A percentile compares a stretch with the other conserved stretches of the same genome.
Evolutionary conservation across 2,113 vertebrate genomes (phyloP).

Genomic region (Lycaon pictus): DNA sequence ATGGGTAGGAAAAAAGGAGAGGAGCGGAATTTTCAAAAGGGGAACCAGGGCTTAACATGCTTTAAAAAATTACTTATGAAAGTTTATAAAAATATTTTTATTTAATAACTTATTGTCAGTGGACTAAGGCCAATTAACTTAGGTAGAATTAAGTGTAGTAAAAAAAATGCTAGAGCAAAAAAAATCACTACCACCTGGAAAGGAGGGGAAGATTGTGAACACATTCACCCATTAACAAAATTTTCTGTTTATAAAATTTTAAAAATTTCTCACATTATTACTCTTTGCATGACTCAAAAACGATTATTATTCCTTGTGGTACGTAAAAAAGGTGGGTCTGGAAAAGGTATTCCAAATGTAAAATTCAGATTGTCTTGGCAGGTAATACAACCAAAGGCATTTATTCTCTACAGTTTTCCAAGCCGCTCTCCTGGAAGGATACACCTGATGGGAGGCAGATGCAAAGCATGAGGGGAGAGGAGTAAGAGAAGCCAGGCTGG

Average conservation of each 20-base stretch:
- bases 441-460: not conserved
- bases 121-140: not conserved
- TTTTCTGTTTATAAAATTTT: conserved; percentile 8
- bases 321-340: not conserved
- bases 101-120: conserved; percentile 9
- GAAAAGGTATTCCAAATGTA: conserved; percentile 7
- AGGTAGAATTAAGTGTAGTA: not conserved
- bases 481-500: not conserved
- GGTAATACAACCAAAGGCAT: conserved; percentile 32
- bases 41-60: not conserved
- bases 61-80: not conserved
- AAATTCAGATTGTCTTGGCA: not conserved
- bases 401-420: conserved; percentile 47
- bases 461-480: not conserved
- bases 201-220: not conserved
- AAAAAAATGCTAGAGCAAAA: not conserved
- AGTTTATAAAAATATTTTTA: not conserved
- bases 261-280: not conserved
- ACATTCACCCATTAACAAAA: not conserved
- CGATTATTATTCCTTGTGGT: not conserved
- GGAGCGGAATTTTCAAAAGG: not conserved
- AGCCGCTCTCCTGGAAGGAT: not conserved
- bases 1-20: not conserved
- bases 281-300: not conserved
- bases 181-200: not conserved